Conservation (phyloP, 2,888 invertebrate species). For the Mimachlamys varia region DNA sequence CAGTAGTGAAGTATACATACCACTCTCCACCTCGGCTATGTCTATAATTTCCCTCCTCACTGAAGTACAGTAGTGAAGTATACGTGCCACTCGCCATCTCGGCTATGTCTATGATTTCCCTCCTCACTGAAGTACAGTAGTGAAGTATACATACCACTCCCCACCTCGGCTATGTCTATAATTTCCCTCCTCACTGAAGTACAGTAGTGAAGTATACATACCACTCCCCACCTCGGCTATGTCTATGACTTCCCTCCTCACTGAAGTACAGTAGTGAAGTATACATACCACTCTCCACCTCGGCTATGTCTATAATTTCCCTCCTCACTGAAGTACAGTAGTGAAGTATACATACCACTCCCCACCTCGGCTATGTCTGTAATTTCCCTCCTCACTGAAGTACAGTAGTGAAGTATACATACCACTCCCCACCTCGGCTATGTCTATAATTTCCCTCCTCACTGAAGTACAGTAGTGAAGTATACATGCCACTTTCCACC, state of each 20-base stretch:
- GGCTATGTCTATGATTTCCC: constrained; percentile 92
- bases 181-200: constrained; percentile 74
- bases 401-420: constrained; percentile 42
- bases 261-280: no score
- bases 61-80: neutral
- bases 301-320: constrained; percentile 93
- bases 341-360: constrained; percentile 84
- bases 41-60: constrained; percentile 87
- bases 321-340: no score
- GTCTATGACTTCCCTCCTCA: constrained; percentile 87
- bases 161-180: constrained; percentile 97
- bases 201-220: constrained; percentile 58
- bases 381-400: constrained; percentile 74
- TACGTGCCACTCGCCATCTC: constrained; percentile 91
- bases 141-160: constrained; percentile 85
- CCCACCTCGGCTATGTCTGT: constrained; percentile 97
- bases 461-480: no score
- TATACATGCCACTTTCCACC: constrained; percentile 89
- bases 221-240: constrained; percentile 96
- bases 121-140: no score
- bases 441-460: constrained; percentile 88
- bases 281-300: constrained; percentile 90
- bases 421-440: constrained; percentile 95
- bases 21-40: constrained; percentile 95
- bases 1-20: constrained; percentile 68